These are phyloP conservation scores for Lacerta bilineata DNA, from an alignment of 2,797 vertebrate species.

Conservation along the genomic window DNA sequence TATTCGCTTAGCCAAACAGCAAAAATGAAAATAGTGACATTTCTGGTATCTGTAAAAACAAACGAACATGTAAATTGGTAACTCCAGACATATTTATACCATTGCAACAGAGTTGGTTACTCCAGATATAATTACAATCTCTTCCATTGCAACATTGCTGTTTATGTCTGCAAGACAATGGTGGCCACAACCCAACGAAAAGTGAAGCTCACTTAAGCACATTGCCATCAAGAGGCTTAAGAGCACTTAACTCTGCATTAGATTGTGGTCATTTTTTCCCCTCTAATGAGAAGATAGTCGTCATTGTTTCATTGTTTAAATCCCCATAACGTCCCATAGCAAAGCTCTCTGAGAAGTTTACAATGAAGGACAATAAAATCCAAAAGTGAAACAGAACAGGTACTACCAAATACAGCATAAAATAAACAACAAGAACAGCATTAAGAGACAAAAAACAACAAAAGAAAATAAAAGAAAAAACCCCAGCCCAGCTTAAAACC, in stretches of 20 bases:
- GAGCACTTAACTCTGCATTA: neutral
- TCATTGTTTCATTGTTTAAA: neutral
- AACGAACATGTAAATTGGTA: neutral
- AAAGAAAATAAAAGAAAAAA: too few species aligned
- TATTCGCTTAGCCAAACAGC: neutral
- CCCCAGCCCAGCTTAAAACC: neutral
- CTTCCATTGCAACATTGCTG: too few species aligned
- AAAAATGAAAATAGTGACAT: neutral
- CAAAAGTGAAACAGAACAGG: neutral
- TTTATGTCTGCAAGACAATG: too few species aligned
- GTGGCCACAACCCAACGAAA: neutral
- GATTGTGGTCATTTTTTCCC: neutral
- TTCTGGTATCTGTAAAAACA: neutral
- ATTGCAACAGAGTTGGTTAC: neutral
- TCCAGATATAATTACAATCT: too few species aligned
- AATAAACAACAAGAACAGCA: neutral
- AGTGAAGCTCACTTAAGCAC: neutral
- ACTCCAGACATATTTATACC: neutral
- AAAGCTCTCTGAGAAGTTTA: neutral
- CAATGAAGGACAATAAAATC: neutral
- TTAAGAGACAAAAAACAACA: too few species aligned
- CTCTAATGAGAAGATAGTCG: neutral
- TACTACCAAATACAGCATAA: neutral
- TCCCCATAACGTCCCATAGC: neutral
- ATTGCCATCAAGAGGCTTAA: neutral